Percentiles rank a stretch among this genome's conserved stretches.
Conservation (phyloP, 2,113 vertebrate genomes). For the Ptilonorhynchus violaceus region DNA sequence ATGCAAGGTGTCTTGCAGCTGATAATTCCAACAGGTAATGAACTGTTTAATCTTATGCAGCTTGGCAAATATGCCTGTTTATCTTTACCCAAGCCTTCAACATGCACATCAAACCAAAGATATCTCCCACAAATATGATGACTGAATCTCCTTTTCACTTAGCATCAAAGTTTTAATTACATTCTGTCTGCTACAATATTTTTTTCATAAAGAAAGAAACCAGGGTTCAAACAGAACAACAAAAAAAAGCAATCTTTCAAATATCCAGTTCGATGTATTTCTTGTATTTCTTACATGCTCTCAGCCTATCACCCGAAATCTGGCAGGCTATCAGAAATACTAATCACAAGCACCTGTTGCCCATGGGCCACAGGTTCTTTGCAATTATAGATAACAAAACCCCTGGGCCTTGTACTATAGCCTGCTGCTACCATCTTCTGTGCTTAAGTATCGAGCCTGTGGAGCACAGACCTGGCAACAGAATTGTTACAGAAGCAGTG, state of each 20-base stretch:
- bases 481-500: not conserved
- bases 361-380: not conserved
- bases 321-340: not conserved
- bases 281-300: not conserved
- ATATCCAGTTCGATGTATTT: not conserved
- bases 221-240: not conserved
- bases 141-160: not conserved
- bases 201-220: not conserved
- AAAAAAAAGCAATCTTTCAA: not conserved
- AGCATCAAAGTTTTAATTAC: not conserved
- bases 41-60: conserved; percentile 31
- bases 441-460: not conserved
- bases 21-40: conserved; percentile 51
- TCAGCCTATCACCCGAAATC: not conserved
- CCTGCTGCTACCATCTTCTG: rapidly evolving
- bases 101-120: not conserved
- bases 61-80: conserved; percentile 14
- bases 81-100: conserved; percentile 1
- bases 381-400: not conserved
- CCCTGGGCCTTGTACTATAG: not conserved
- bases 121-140: not conserved
- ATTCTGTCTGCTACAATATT: not conserved
- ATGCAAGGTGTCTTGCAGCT: conserved; percentile 21
- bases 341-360: not conserved
- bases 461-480: not conserved